These are phyloP conservation scores for Operophtera brumata DNA, from an alignment of 2,888 invertebrate genomes.

Conservation along the genomic window DNA sequence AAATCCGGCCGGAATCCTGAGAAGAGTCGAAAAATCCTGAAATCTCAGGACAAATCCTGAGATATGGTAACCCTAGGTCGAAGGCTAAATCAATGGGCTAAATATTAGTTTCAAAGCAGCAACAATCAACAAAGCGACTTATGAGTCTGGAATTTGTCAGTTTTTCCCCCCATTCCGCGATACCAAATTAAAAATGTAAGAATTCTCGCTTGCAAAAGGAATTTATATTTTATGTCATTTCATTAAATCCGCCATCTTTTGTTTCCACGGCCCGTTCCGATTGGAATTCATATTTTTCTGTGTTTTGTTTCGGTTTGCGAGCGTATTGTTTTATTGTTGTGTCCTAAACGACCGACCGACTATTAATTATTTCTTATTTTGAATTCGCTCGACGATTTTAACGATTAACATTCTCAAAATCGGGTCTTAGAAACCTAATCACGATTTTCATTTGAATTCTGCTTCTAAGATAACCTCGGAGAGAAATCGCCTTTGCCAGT, in stretches of 20 bases:
- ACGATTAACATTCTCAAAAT: slow-evolving; percentile 60
- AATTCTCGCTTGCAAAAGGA: slow-evolving; percentile 76
- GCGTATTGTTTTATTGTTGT: slow-evolving; percentile 78
- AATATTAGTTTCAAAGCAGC: slow-evolving; percentile 9
- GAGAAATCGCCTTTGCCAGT: slow-evolving; percentile 61
- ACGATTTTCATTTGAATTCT: slow-evolving; percentile 59
- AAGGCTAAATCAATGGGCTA: background rate
- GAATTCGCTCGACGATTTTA: slow-evolving; percentile 65
- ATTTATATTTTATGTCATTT: slow-evolving; percentile 81
- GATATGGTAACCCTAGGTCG: too few relatives aligned
- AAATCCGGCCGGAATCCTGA: too few relatives aligned
- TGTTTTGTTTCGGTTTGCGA: slow-evolving; percentile 75
- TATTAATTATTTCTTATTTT: slow-evolving; percentile 80
- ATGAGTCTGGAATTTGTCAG: slow-evolving; percentile 71
- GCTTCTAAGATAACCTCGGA: slow-evolving; percentile 40
- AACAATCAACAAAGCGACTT: slow-evolving; percentile 40
- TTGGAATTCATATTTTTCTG: slow-evolving; percentile 81
- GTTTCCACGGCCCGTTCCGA: slow-evolving; percentile 73
- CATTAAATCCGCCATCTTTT: slow-evolving; percentile 80
- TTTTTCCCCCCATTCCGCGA: slow-evolving; percentile 72
- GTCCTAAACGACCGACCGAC: slow-evolving; percentile 66
- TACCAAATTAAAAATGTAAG: slow-evolving; percentile 80
- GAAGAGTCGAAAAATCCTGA: too few relatives aligned
- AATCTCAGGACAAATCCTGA: too few relatives aligned
- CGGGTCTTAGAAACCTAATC: slow-evolving; percentile 58